These are phyloP conservation scores for Lepidocyrtoides sp. DNA, from an alignment of 2,888 invertebrate genomes.

Conservation along the genomic window DNA sequence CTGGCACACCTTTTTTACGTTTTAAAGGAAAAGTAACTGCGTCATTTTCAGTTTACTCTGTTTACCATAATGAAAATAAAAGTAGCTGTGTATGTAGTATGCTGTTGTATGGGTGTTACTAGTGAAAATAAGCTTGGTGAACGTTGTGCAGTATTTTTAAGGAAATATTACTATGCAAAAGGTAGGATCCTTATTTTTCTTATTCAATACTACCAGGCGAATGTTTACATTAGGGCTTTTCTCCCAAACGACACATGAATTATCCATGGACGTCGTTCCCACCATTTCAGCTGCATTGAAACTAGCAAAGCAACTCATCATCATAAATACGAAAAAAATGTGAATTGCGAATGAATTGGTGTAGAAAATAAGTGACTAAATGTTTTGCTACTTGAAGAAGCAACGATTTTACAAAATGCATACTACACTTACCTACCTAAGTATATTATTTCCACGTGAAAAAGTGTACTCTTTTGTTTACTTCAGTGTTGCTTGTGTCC, in stretches of 20 bases:
- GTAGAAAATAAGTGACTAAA: not conserved
- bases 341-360: conserved; percentile 13
- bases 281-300: not conserved
- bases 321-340: not conserved
- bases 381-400: not conserved
- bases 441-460: not conserved
- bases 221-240: conserved; percentile 36
- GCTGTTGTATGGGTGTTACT: not conserved
- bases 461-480: not conserved
- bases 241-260: conserved; percentile 50
- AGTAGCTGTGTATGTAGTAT: not conserved
- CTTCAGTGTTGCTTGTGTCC: not conserved
- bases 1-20: not conserved
- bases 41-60: conserved; percentile 30
- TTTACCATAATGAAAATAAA: conserved; percentile 30
- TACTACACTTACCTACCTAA: not conserved
- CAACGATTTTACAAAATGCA: conserved; percentile 31
- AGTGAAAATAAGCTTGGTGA: not conserved
- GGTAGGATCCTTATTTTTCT: not conserved
- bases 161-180: conserved; percentile 6
- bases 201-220: not conserved
- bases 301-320: not conserved
- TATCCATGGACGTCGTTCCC: conserved; percentile 45
- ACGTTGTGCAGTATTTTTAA: not conserved
- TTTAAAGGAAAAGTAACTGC: not conserved